Evolutionary conservation across 2,888 invertebrate species (phyloP), one percentile per base, ranked within the genome.

Genomic region (Lingula anatina): DNA sequence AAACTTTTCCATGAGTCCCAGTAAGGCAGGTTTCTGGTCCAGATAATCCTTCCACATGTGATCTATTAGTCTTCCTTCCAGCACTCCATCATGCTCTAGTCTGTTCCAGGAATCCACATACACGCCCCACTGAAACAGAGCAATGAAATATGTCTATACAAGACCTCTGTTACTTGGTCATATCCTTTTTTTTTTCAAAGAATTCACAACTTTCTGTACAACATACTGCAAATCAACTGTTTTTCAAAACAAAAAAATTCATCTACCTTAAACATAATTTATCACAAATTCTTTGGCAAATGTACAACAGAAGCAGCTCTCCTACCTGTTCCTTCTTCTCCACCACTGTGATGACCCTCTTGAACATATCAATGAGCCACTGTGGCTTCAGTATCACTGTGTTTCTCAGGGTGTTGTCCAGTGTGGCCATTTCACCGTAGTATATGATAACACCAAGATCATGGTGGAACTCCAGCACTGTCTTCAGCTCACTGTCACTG

Each of bases 381-480:
- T 73, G 68, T 2, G 77, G 78, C 46, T 73, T 66, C 5, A 78
- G 60, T 31, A 78, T 71, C 21, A 78, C 71, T 0, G 71, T 70
- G 53, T 73, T 71, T 21, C 64, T 58, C 26, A 74, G 61, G 24
- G 66, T 54, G 37, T 60, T 62, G 55, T 73, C 71, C 24, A 65
- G 56, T 2, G 62, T 51, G 4, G 60, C 56, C 21, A 61, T 57
- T 0, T 61, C 60, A 28, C 54, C 49, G 50, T 71, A 67, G 57
- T 69, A 68, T 46, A 76, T 66, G 18, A 78, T 56, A 27, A 69
- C 63, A 2, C 77, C 77, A 5, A 77, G 65, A 57, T 77, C 76
- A 52, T 78, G 77, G 58, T 73, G 76, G 53, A 77, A 78, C 53
- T 73, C 64, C 21, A 78, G 59, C 63, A 76, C 64, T 3, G 75